These are phyloP conservation scores for Dasyurus viverrinus DNA, from an alignment of 2,113 vertebrate genomes.

Conservation along the genomic window DNA sequence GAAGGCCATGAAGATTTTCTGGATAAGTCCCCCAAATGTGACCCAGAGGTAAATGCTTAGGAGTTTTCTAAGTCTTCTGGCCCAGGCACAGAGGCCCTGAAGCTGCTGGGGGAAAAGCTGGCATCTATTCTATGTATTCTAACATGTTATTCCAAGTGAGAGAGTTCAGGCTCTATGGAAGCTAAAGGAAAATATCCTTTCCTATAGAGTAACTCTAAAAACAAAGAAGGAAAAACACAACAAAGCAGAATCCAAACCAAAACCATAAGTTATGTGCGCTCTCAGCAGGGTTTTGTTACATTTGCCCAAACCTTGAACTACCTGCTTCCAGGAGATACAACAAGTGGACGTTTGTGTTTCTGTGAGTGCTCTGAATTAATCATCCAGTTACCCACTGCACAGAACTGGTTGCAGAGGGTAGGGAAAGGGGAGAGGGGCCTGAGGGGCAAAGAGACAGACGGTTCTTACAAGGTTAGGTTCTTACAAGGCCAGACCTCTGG, in stretches of 20 bases:
- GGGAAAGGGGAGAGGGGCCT: not conserved
- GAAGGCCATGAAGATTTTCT: not conserved
- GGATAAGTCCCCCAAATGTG: not conserved
- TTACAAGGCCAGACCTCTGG: not conserved
- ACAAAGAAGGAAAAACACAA: too few relatives aligned
- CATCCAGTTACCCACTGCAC: not conserved
- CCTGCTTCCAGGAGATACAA: not conserved
- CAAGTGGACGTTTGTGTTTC: not conserved
- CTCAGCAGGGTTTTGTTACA: not conserved
- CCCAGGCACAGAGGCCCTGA: not conserved
- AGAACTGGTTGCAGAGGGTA: not conserved
- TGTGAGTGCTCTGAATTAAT: not conserved
- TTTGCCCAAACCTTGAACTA: not conserved
- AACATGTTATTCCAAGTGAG: not conserved
- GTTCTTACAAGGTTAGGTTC: not conserved
- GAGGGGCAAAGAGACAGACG: not conserved
- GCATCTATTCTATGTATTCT: not conserved
- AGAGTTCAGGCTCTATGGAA: not conserved
- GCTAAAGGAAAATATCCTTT: not conserved
- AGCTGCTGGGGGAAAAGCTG: not conserved
- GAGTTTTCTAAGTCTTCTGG: not conserved
- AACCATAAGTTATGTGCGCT: not conserved
- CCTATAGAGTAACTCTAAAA: not conserved
- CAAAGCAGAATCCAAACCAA: not conserved
- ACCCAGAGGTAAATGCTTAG: not conserved